phyloP scores from a whole-genome alignment of 2,113 vertebrate species.

The Sinocyclocheilus grahami region DNA sequence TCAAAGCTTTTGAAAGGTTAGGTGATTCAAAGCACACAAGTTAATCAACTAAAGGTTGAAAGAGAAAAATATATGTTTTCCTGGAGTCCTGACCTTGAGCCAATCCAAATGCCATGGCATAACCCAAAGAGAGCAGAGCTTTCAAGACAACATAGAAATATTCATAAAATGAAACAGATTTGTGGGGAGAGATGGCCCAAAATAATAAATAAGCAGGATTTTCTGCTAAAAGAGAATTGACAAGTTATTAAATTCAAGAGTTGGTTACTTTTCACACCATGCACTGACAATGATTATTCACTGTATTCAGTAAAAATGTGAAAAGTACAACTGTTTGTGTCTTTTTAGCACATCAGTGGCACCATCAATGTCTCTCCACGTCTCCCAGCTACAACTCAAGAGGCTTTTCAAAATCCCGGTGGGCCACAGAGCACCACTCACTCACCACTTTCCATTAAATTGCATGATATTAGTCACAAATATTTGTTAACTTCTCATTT shows the following conservation, averaged over 20 bases:
- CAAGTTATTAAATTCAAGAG: not conserved
- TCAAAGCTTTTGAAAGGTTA: not conserved
- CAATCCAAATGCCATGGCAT: not conserved
- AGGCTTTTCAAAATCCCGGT: no score
- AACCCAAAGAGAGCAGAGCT: not conserved
- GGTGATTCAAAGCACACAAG: not conserved
- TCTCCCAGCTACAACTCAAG: no score
- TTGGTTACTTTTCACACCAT: not conserved
- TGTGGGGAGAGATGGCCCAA: not conserved
- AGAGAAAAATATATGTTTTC: not conserved
- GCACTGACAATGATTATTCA: not conserved
- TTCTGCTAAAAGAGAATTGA: not conserved
- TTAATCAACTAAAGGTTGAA: not conserved
- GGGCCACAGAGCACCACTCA: not conserved
- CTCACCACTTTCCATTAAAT: not conserved
- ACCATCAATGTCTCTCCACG: no score
- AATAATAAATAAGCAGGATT: not conserved
- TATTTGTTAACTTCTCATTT: not conserved
- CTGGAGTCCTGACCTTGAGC: not conserved
- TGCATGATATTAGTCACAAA: not conserved
- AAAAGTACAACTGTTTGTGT: no score
- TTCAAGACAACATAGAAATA: not conserved
- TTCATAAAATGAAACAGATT: not conserved
- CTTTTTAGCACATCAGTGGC: no score
- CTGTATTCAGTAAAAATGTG: no score